Conservation (phyloP, 2,797 vertebrate genomes). For the Sorex maritimensis region DNA sequence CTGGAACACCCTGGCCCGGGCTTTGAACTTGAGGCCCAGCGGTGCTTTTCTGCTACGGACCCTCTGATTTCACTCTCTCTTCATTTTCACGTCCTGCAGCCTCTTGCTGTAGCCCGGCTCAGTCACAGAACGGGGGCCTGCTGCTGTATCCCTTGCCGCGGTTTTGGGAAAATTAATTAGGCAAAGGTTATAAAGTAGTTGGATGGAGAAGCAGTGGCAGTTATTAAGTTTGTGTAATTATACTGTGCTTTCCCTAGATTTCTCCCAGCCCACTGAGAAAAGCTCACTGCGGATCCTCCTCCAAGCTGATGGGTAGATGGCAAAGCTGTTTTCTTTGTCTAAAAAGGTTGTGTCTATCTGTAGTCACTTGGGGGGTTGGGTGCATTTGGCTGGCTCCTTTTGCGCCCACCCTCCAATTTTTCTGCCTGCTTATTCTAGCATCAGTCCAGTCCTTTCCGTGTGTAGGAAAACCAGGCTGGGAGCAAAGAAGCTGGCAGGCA, state of each 20-base stretch:
- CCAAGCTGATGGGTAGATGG: slow-evolving; percentile 32
- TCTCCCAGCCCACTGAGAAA: slow-evolving; percentile 49
- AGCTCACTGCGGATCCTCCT: slow-evolving; percentile 14
- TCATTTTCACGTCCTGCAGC: slow-evolving; percentile 36
- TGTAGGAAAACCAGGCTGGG: neutral
- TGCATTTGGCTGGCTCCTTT: neutral
- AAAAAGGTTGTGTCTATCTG: neutral
- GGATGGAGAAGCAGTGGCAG: slow-evolving; percentile 72
- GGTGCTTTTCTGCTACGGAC: neutral
- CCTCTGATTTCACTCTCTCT: slow-evolving; percentile 25
- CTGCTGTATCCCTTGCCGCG: slow-evolving; percentile 55
- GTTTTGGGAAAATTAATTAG: slow-evolving; percentile 81
- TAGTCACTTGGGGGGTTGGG: slow-evolving; percentile 47
- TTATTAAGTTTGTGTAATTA: slow-evolving; percentile 77
- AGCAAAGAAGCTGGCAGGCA: neutral
- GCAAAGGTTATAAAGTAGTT: slow-evolving; percentile 76
- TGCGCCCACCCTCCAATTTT: neutral
- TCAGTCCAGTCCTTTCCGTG: neutral
- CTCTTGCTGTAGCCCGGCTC: slow-evolving; percentile 60
- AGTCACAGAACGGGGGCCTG: slow-evolving; percentile 72
- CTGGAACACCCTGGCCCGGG: slow-evolving; percentile 47
- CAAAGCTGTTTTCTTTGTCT: slow-evolving; percentile 53
- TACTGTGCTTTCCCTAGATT: slow-evolving; percentile 68
- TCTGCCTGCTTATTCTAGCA: slow-evolving; percentile 8
- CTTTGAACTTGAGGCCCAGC: neutral